Conservation (phyloP, 2,113 vertebrate species). For the Propithecus coquereli region DNA sequence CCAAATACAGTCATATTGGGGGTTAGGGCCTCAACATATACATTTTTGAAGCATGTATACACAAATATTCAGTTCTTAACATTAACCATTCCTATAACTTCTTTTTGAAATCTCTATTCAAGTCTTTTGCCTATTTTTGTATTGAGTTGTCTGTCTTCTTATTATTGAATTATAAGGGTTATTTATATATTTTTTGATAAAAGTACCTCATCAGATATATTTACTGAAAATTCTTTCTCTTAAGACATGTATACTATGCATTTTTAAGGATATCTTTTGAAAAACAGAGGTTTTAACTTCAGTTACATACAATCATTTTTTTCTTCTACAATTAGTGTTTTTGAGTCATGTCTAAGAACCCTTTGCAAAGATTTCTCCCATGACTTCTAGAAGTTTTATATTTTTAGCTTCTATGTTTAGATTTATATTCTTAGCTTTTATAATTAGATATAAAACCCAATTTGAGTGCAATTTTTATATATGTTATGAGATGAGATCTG, state of each 20-base stretch:
- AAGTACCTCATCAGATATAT: neutral
- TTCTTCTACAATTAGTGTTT: neutral
- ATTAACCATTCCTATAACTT: neutral
- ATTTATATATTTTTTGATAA: neutral
- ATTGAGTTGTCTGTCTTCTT: neutral
- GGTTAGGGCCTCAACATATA: neutral
- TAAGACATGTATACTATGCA: neutral
- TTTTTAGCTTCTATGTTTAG: neutral
- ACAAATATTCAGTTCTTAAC: neutral
- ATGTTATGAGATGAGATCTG: neutral
- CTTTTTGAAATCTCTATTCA: neutral
- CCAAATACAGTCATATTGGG: neutral
- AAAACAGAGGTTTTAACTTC: neutral
- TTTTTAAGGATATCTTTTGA: slow-evolving; percentile 7
- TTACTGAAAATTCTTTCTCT: neutral
- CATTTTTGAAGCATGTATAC: neutral
- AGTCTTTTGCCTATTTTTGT: neutral
- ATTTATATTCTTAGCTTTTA: neutral
- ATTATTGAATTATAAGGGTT: neutral
- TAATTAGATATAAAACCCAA: neutral
- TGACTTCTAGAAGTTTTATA: neutral
- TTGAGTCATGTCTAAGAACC: neutral
- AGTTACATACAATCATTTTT: neutral
- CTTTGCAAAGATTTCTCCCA: neutral
- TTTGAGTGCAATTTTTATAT: neutral